phyloP scores from a whole-genome alignment of 2,797 vertebrate genomes.

The Pelobates cultripes region DNA sequence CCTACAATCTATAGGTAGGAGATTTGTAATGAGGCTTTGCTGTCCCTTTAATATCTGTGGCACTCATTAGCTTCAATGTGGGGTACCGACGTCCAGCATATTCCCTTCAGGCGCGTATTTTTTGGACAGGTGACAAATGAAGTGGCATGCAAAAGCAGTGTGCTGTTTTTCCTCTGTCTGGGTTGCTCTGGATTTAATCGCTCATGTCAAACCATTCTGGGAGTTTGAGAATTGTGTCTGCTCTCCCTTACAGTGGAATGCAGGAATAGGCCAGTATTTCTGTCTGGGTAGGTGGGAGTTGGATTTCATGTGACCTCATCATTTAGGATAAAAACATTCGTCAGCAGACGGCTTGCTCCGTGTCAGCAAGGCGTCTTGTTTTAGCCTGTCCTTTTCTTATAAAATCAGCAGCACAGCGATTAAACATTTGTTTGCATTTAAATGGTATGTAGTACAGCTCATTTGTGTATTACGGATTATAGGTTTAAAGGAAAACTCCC shows the following conservation, averaged over 20 bases:
- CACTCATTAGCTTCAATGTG: background rate
- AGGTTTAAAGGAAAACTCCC: no score
- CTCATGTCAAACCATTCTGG: background rate
- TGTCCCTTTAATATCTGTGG: background rate
- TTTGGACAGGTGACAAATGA: background rate
- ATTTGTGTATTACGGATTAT: no score
- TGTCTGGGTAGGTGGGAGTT: conserved; percentile 39
- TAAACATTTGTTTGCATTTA: background rate
- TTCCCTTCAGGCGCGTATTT: no score
- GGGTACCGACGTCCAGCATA: background rate
- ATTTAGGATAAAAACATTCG: conserved; percentile 18
- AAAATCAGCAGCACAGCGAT: background rate
- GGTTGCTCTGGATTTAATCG: conserved; percentile 18
- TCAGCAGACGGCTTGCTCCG: background rate
- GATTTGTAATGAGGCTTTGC: no score
- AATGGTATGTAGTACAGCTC: background rate
- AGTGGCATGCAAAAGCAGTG: background rate
- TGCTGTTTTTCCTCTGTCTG: conserved; percentile 14
- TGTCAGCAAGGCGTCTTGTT: background rate
- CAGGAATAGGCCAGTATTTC: background rate
- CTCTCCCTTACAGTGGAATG: conserved; percentile 21
- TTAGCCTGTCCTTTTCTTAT: conserved; percentile 5
- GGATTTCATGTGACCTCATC: conserved; percentile 35
- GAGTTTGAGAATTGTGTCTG: conserved; percentile 21
- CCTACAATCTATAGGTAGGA: no score